Evolutionary conservation across 2,797 vertebrate species (phyloP), one percentile per base, ranked within the genome.

Genomic region (Chaetodon trifasciatus): DNA sequence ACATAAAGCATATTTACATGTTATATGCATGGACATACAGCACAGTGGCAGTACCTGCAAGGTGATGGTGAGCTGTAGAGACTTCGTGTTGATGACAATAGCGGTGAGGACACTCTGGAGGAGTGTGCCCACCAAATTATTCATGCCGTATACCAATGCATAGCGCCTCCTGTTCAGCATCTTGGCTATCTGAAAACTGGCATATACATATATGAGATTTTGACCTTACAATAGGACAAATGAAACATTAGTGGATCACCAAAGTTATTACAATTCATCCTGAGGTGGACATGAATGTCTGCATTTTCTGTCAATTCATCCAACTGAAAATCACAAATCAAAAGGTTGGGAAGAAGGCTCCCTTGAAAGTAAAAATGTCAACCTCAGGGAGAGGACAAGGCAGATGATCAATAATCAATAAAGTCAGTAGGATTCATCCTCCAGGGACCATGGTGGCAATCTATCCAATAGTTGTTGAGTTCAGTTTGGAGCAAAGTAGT

Each of bases 111-210:
- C 78, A 13, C 96, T 96, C 91, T 97, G 97, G 71, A 97, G 94
- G 53, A 88, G 63, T 32, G 95, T 75, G 12, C 96, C 95, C 46
- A 95, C 1, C 13, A 97, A 96, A 32, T 92, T 96, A 85, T 97
- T 97, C 62, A 96, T 76, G 0, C 97, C 96, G 56, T 97, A 96
- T 56, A 97, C 93, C 75, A 98, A 83, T 1, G 96, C 96, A 0
- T 96, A 97, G 67, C 95, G 91, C 32, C 95, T 95, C 89, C 95
- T 90, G 10, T 78, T 96, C 69, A 97, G 91, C 3, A 69, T 94
- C 66, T 92, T 71, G 0, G 96, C 96, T 1, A 97, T 97, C 94
- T 97, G 96, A 91, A 97, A 97, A 46, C 97, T 97, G 61, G 10
- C 11, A 83, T 21, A 42, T 9, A 42, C 37, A 39, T n/a, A 16